These are phyloP conservation scores for Electrophaes corylata DNA, from an alignment of 2,888 invertebrate genomes.

Conservation along the genomic window DNA sequence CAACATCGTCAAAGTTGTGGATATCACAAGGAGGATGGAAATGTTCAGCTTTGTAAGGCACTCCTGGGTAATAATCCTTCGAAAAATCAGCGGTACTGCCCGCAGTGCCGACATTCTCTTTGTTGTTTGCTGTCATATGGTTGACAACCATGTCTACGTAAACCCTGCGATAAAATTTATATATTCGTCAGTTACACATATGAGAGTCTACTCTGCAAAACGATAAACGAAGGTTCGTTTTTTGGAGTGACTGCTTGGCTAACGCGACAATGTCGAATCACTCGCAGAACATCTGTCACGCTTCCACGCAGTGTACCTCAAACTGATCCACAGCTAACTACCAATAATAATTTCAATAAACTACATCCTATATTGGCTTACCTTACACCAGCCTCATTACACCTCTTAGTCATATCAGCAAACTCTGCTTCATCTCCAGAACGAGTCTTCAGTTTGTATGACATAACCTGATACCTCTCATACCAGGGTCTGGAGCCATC, in stretches of 20 bases:
- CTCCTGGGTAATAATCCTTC: slow-evolving; percentile 75
- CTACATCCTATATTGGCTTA: too few relatives aligned
- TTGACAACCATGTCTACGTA: slow-evolving; percentile 91
- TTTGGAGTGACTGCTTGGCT: too few relatives aligned
- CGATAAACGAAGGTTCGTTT: too few relatives aligned
- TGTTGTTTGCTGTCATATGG: slow-evolving; percentile 88
- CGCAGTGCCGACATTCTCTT: slow-evolving; percentile 81
- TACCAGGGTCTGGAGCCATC: slow-evolving; percentile 89
- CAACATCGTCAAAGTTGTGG: slow-evolving; percentile 77
- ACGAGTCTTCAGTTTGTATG: slow-evolving; percentile 89
- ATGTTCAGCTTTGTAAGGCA: slow-evolving; percentile 81
- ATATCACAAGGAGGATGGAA: slow-evolving; percentile 82
- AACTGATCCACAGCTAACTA: too few relatives aligned
- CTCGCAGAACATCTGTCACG: too few relatives aligned
- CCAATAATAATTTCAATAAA: too few relatives aligned
- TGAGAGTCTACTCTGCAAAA: too few relatives aligned
- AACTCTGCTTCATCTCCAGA: slow-evolving; percentile 90
- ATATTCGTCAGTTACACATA: neutral
- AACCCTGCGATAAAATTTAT: slow-evolving; percentile 70
- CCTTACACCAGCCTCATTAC: slow-evolving; percentile 91
- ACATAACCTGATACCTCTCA: slow-evolving; percentile 94
- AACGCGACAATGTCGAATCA: too few relatives aligned
- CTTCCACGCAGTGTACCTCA: too few relatives aligned
- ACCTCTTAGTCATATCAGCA: slow-evolving; percentile 89
- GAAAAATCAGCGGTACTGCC: slow-evolving; percentile 82